Evolutionary conservation across 2,888 invertebrate genomes (phyloP), one percentile per base, ranked within the genome.

Genomic region (Stenoptilia bipunctidactyla): DNA sequence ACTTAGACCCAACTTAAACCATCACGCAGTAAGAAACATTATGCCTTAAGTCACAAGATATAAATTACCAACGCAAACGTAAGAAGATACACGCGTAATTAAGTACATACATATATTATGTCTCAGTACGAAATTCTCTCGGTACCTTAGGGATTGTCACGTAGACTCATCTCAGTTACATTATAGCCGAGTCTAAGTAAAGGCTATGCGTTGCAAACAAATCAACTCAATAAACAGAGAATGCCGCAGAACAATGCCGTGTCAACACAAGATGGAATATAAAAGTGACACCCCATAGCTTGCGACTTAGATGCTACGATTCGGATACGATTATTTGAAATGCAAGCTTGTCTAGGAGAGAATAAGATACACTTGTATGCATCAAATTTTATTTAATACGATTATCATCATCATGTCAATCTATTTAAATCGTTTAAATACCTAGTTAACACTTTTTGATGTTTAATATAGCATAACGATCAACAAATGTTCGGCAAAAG

Each of bases 221-320:
- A 76, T 75, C 72, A 69, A 66, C 65, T 62, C 66, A 66, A 76
- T 74, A 75, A 72, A 72, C 61, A 70, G 70, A 34, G 61, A 62
- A 58, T 59, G 58, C 65, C 65, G 51, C 66, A 67, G 73, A 69
- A 72, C 72, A 72, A 72, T 72, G 71, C 71, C 66, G 55, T 72
- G 73, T 74, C 73, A 74, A 75, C 72, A 67, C 67, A 70, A 75
- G 71, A 73, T 71, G 68, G 73, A 71, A 74, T 72, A 74, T 76
- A 73, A 73, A 75, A 74, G 56, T 62, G 58, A 58, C 52, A 58
- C 62, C 66, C 58, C 62, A 61, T 53, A 44, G 41, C 41, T 42
- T 15, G 37, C 39, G 43, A 30, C 65, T 73, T 64, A 72, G 48
- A 68, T 35, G 13, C 8, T 27, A 57, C 69, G 70, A 71, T 50